These are phyloP conservation scores for Solenopsis fugax DNA, from an alignment of 1,140 invertebrate genomes.

Conservation along the genomic window DNA sequence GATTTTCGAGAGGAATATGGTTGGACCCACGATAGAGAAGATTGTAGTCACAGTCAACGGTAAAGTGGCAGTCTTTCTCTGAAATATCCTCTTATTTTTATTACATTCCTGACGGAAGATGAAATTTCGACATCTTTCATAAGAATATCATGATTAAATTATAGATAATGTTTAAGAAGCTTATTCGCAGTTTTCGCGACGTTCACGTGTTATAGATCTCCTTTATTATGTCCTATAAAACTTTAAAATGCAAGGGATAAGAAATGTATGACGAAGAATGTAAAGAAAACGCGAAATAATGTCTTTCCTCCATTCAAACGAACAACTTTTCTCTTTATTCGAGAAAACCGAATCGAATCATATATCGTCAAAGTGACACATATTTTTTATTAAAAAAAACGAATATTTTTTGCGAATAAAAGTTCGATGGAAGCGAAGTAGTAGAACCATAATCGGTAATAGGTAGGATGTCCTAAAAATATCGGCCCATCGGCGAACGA, in stretches of 20 bases:
- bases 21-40: not conserved
- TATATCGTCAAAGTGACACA: constrained; percentile 1
- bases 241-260: not conserved
- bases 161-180: constrained; percentile 19
- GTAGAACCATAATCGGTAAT: constrained; percentile 62
- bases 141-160: constrained; percentile 21
- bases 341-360: constrained; percentile 19
- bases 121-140: not conserved
- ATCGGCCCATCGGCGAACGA: constrained; percentile 67
- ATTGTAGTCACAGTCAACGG: not conserved
- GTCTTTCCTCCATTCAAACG: not conserved
- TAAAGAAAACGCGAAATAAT: not conserved
- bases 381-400: constrained; percentile 32
- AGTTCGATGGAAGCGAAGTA: constrained; percentile 17
- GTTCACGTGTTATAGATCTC: constrained; percentile 6
- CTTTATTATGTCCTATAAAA: not conserved
- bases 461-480: constrained; percentile 67
- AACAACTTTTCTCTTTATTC: constrained; percentile 14
- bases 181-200: not conserved
- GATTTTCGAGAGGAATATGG: constrained; percentile 14
- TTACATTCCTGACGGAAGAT: constrained; percentile 4
- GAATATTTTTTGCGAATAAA: constrained; percentile 38
- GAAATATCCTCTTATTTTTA: constrained; percentile 15
- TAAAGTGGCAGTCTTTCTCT: not conserved
- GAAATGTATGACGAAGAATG: constrained; percentile 2